These are phyloP conservation scores for Leptosomus discolor DNA, from an alignment of 2,113 vertebrate species.

Conservation along the genomic window DNA sequence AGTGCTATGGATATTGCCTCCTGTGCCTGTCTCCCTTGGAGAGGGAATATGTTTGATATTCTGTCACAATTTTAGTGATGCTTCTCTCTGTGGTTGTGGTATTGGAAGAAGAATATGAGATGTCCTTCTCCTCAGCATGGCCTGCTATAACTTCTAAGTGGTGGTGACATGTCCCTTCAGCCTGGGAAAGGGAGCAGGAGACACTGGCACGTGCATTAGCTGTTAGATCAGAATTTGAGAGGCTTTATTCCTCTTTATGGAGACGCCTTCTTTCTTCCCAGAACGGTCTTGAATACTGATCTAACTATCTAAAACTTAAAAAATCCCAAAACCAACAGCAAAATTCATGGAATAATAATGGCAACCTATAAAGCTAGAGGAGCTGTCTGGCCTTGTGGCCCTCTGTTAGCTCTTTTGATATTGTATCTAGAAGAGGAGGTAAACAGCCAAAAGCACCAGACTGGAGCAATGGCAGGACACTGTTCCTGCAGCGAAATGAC, in stretches of 20 bases:
- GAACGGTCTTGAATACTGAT: neutral
- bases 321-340: neutral
- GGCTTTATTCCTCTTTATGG: neutral
- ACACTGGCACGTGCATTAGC: neutral
- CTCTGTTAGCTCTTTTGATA: neutral
- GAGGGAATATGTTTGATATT: neutral
- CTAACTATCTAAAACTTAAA: neutral
- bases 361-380: neutral
- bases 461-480: neutral
- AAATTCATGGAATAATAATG: neutral
- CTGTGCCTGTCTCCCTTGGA: neutral
- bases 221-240: neutral
- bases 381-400: neutral
- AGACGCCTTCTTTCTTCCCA: neutral
- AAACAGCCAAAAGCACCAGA: neutral
- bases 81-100: neutral
- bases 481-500: neutral
- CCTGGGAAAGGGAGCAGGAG: neutral
- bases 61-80: neutral
- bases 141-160: neutral
- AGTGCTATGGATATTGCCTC: neutral
- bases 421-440: neutral
- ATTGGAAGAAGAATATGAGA: neutral
- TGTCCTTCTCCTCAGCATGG: neutral
- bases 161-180: neutral